These are phyloP conservation scores for Danio aesculapii DNA, from an alignment of 2,797 vertebrate genomes.

Conservation along the genomic window DNA sequence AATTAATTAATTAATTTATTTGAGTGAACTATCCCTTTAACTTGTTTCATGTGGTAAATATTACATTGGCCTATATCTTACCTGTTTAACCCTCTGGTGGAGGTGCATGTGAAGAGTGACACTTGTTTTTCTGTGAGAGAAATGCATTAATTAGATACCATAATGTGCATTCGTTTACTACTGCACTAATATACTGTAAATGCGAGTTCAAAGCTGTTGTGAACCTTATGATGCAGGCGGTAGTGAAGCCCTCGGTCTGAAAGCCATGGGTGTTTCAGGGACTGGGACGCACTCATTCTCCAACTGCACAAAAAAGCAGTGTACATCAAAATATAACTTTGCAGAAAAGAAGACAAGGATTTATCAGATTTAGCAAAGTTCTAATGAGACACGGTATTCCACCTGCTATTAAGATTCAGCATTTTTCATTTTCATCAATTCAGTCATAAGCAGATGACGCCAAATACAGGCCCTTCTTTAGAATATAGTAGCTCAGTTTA, in stretches of 20 bases:
- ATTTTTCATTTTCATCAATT: no score
- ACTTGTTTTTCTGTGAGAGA: conserved; percentile 76
- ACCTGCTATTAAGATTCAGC: no score
- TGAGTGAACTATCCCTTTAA: no score
- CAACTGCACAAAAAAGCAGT: conserved; percentile 77
- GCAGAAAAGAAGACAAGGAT: conserved; percentile 15
- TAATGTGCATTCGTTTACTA: background rate
- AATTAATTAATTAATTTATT: no score
- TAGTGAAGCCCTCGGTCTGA: conserved; percentile 88
- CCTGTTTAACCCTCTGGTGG: conserved; percentile 81
- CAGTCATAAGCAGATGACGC: no score
- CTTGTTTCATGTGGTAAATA: no score
- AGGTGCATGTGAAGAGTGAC: conserved; percentile 73
- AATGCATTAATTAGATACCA: background rate
- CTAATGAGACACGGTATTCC: background rate
- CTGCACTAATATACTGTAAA: background rate
- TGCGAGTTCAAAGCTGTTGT: background rate
- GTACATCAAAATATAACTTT: conserved; percentile 4
- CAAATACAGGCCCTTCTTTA: no score
- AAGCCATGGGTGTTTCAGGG: conserved; percentile 94
- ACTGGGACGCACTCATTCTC: conserved; percentile 94
- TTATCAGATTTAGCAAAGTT: background rate
- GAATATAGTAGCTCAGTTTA: no score
- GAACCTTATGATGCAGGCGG: conserved; percentile 84
- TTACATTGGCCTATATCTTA: conserved; percentile 57